Base-by-base conservation (phyloP, 2,888 invertebrate genomes). In the Homarus gammarus region DNA sequence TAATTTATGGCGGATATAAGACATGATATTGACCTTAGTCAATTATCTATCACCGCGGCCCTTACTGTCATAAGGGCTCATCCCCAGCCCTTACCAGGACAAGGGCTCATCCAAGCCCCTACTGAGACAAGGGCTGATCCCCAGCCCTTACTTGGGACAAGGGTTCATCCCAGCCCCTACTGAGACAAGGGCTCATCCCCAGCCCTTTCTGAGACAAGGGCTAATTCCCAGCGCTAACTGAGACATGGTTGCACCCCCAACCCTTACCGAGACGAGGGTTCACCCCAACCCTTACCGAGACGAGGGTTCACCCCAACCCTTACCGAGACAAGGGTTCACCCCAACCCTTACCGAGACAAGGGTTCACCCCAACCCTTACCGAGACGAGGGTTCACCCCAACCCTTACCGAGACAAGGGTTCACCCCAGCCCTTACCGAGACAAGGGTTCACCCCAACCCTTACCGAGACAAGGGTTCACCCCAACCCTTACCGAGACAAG, bases 1-100 rank as follows among this genome's bases (percentile, higher is more conserved):
- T 86, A 86, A 86, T 86, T 86, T 86, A 78, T 78, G 79, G 68
- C 49, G 49, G 78, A 78, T 86, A 86, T 79, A 79, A 86, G 86
- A 86, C 86, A 86, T 8, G 86, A 86, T 79, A 86, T 86, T 64
- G 79, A 78, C 78, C 33, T 68, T 68, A 44, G 36, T 78, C 86
- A 70, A 86, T 78, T 78, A 86, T 86, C 70, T 40, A 84, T 86
- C 72, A 73, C 33, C 33, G 44, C 40, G 18, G 18, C 79, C 56
- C 40, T 72, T 31, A 51, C 84, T 8, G 8, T 56, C n/a, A 56
- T 56, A 36, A 51, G 61, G 0, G 56, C 51, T 12, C 12, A 49
- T 49, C 61, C 36, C 22, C 12, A n/a, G 0, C 73, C 73, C 15
- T 6, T 18, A 22, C 72, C 38, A 27, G 5, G 64, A 36, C 72